Conservation (phyloP, 2,113 vertebrate genomes). For the Vombatus ursinus region DNA sequence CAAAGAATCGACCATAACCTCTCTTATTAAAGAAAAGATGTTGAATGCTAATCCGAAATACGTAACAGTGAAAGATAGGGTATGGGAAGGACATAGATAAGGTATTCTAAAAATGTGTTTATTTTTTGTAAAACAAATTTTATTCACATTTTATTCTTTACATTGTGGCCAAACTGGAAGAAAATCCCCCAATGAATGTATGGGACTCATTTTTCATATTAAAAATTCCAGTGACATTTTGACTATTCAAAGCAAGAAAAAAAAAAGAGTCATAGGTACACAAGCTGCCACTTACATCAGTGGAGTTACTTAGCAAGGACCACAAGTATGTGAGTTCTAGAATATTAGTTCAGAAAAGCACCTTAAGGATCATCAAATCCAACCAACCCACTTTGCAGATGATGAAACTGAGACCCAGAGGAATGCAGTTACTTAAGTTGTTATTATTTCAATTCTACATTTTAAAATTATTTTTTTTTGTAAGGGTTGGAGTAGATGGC, state of each 20-base stretch:
- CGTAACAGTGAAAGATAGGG: background rate
- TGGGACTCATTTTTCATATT: background rate
- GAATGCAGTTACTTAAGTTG: background rate
- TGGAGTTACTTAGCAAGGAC: background rate
- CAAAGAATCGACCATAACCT: background rate
- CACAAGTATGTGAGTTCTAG: background rate
- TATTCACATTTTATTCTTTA: conserved; percentile 12
- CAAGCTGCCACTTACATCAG: background rate
- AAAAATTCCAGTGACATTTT: background rate
- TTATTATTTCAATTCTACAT: background rate
- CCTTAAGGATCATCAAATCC: background rate
- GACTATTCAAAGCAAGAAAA: background rate
- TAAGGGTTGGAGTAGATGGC: background rate
- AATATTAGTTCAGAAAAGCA: background rate
- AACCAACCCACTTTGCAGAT: background rate
- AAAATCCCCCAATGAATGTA: background rate
- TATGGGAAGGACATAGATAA: background rate
- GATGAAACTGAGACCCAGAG: background rate
- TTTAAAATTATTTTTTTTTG: background rate
- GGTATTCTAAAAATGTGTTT: background rate
- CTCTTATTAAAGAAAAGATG: conserved; percentile 38
- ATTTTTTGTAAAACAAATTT: conserved; percentile 33
- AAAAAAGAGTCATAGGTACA: background rate
- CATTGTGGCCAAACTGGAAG: background rate
- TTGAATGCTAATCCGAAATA: background rate